These are phyloP conservation scores for Morinoia aosen DNA, from an alignment of 2,888 invertebrate species.

Conservation along the genomic window DNA sequence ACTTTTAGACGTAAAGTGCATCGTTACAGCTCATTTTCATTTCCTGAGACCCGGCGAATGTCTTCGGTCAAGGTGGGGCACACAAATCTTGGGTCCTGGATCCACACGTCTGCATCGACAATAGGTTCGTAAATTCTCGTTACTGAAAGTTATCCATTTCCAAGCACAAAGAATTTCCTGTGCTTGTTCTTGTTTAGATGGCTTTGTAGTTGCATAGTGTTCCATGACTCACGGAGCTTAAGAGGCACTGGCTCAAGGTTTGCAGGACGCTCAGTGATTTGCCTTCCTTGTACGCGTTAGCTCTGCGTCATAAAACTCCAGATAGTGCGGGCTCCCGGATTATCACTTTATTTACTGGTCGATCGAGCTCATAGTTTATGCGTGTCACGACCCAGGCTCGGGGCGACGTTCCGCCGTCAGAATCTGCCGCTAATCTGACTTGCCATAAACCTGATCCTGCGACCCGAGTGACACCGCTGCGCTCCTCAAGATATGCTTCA, in stretches of 20 bases:
- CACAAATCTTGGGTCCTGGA: neutral
- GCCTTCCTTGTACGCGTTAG: neutral
- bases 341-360: constrained; percentile 22
- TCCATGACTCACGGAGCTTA: neutral
- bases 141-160: neutral
- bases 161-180: neutral
- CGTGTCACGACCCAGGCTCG: constrained; percentile 33
- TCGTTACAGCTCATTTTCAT: neutral
- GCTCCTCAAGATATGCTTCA: neutral
- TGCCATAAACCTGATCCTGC: constrained; percentile 33
- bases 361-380: constrained; percentile 42
- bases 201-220: neutral
- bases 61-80: neutral
- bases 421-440: constrained; percentile 44
- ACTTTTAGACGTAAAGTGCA: neutral
- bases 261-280: neutral
- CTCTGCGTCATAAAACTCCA: neutral
- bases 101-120: neutral
- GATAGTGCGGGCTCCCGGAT: constrained; percentile 5
- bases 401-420: neutral
- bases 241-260: neutral
- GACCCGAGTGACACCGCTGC: constrained; percentile 12
- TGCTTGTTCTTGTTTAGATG: neutral
- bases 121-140: neutral
- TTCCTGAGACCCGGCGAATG: neutral